These are phyloP conservation scores for Fulmarus glacialis DNA, from an alignment of 2,113 vertebrate genomes.

Conservation along the genomic window DNA sequence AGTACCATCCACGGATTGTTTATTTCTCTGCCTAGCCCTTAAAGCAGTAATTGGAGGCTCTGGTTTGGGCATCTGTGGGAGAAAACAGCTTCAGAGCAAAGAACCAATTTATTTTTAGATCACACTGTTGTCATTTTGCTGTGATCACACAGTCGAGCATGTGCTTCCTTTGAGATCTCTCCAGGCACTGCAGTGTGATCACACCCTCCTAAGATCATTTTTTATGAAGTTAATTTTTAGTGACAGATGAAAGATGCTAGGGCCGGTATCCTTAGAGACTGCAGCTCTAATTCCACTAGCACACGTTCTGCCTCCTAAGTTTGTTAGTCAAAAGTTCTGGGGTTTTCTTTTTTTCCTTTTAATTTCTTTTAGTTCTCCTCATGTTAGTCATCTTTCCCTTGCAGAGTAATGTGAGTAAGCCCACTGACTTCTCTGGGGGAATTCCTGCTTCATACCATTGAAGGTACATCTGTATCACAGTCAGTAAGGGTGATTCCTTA, in stretches of 20 bases:
- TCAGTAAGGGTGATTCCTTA: not conserved
- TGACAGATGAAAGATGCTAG: slow-evolving; percentile 44
- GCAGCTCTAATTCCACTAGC: not conserved
- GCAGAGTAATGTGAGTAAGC: not conserved
- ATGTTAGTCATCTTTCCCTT: not conserved
- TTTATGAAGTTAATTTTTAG: slow-evolving; percentile 53
- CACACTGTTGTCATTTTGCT: slow-evolving; percentile 14
- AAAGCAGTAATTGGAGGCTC: not conserved
- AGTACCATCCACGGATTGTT: not conserved
- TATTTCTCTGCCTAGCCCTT: not conserved
- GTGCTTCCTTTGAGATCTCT: slow-evolving; percentile 57
- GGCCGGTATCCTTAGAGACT: not conserved
- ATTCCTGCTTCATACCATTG: not conserved
- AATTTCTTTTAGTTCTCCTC: not conserved
- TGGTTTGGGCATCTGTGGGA: not conserved
- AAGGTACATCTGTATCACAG: not conserved
- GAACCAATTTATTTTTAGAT: slow-evolving; percentile 50
- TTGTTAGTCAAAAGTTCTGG: not conserved
- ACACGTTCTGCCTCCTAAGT: not conserved
- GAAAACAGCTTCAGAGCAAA: slow-evolving; percentile 17
- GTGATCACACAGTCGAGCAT: slow-evolving; percentile 11
- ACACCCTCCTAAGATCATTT: slow-evolving; percentile 14
- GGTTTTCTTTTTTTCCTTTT: not conserved
- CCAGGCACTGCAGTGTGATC: slow-evolving; percentile 39
- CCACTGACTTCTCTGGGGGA: not conserved